Conservation (phyloP, 2,113 vertebrate species). For the Tragelaphus scriptus region DNA sequence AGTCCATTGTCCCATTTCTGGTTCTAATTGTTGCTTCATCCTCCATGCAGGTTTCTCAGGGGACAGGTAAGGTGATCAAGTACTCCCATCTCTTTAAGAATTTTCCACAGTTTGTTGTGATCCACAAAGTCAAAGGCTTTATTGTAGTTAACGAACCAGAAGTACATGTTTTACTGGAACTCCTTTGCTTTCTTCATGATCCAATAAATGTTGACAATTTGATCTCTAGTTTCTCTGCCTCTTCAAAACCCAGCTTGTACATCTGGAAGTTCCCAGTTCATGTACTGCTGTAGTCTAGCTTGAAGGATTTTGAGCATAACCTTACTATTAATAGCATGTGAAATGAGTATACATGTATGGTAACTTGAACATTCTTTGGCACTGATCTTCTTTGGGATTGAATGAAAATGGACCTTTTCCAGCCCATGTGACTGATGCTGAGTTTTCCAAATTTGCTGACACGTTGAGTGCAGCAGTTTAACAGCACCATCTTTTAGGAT, state of each 20-base stretch:
- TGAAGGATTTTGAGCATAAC: background rate
- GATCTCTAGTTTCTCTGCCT: background rate
- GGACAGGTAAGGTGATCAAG: background rate
- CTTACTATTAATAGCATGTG: background rate
- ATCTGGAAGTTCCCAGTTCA: background rate
- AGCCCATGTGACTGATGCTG: background rate
- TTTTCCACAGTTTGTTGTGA: background rate
- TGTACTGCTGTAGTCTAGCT: background rate
- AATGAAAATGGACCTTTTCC: background rate
- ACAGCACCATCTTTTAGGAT: background rate
- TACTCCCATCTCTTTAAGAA: background rate
- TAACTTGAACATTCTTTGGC: background rate
- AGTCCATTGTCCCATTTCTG: background rate
- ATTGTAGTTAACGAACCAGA: background rate
- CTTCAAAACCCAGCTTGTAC: background rate
- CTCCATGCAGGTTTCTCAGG: background rate
- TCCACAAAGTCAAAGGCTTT: background rate
- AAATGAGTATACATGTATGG: background rate
- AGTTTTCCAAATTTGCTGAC: background rate
- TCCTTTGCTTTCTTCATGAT: background rate
- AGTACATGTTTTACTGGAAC: background rate
- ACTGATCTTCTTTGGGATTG: background rate
- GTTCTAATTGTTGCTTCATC: background rate
- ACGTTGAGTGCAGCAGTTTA: background rate
- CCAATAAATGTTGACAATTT: background rate